These are phyloP conservation scores for Petrosia ficiformis DNA, from an alignment of 37 sponge, comb jelly and placozoan species.

Conservation along the genomic window DNA sequence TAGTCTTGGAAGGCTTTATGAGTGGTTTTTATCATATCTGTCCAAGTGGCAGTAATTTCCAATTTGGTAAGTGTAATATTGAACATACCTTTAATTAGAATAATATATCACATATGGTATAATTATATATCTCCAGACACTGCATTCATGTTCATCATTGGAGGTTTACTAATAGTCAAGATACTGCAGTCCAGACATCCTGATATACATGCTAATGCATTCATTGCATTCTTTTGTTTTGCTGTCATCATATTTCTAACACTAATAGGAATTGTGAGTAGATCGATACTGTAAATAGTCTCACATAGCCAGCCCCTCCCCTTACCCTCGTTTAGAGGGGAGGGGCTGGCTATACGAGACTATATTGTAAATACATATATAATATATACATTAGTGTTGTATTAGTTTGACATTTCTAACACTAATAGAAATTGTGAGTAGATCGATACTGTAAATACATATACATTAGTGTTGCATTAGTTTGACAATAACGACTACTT, in stretches of 20 bases:
- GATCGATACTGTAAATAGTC: too few relatives aligned
- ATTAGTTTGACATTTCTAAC: too few relatives aligned
- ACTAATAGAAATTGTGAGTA: too few relatives aligned
- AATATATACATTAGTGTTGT: too few relatives aligned
- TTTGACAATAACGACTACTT: too few relatives aligned
- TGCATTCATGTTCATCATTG: slow-evolving; percentile 96
- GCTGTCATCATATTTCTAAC: slow-evolving; percentile 81
- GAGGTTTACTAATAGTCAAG: slow-evolving; percentile 71
- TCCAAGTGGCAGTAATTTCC: slow-evolving; percentile 85
- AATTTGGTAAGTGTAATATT: slow-evolving; percentile 69
- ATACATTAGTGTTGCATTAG: too few relatives aligned
- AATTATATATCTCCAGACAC: too few relatives aligned
- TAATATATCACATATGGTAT: too few relatives aligned
- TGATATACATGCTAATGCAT: slow-evolving; percentile 83
- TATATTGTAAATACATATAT: too few relatives aligned
- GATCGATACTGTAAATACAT: too few relatives aligned
- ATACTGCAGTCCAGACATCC: slow-evolving; percentile 92
- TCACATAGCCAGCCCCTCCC: neutral
- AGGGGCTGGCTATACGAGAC: too few relatives aligned
- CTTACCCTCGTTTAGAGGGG: too few relatives aligned
- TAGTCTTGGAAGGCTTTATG: slow-evolving; percentile 71
- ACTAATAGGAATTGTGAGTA: slow-evolving; percentile 74
- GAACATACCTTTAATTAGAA: neutral
- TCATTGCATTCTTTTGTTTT: slow-evolving; percentile 84
- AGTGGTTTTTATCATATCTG: slow-evolving; percentile 93